These are phyloP conservation scores for Aphyosemion australe DNA, from an alignment of 2,113 vertebrate species.

Conservation along the genomic window DNA sequence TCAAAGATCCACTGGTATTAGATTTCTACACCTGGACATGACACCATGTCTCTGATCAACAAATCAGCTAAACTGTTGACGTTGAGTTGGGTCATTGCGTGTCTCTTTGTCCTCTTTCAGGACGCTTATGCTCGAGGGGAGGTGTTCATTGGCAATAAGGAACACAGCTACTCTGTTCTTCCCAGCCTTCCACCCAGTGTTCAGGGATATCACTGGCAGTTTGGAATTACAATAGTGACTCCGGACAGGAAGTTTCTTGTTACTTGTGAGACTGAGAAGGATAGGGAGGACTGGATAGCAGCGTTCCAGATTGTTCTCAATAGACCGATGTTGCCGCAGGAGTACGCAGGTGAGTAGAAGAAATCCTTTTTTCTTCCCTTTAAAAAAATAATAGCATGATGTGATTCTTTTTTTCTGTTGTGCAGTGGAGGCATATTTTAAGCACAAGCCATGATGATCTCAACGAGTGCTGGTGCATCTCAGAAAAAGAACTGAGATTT, in stretches of 20 bases:
- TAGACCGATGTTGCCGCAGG: conserved; percentile 93
- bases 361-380: not conserved
- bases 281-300: conserved; percentile 88
- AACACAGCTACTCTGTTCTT: conserved; percentile 88
- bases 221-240: conserved; percentile 93
- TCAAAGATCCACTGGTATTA: conserved; percentile 88
- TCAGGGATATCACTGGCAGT: conserved; percentile 89
- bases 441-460: conserved; percentile 82
- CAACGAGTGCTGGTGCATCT: not conserved
- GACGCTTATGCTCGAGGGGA: conserved; percentile 95
- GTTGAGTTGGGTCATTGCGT: no score
- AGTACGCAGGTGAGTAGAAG: conserved; percentile 86
- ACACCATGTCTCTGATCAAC: no score
- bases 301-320: conserved; percentile 87
- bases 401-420: conserved; percentile 9
- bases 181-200: conserved; percentile 83
- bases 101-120: conserved; percentile 63
- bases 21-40: not conserved
- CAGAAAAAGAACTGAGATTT: not conserved
- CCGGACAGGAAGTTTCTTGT: conserved; percentile 93
- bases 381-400: not conserved
- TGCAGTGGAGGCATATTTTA: conserved; percentile 96
- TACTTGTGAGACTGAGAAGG: conserved; percentile 86
- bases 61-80: no score
- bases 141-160: conserved; percentile 94